phyloP scores from a whole-genome alignment of 2,888 invertebrate species.

The Nephrotoma guestfalica region DNA sequence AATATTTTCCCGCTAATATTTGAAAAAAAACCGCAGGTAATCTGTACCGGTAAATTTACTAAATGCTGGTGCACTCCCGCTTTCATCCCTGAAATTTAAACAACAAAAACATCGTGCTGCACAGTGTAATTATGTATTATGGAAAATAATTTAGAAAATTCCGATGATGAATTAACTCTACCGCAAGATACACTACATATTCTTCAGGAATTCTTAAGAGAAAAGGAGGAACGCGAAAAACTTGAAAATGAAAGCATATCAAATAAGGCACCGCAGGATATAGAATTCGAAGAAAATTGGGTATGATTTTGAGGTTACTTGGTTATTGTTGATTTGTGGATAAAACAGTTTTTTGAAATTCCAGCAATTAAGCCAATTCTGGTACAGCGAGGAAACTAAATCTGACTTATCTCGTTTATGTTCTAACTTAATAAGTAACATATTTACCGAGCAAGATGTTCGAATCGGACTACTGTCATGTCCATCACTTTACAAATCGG shows the following conservation, averaged over 20 bases:
- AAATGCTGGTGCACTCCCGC: neutral
- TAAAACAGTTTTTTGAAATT: constrained; percentile 18
- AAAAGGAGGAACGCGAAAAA: neutral
- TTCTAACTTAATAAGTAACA: constrained; percentile 35
- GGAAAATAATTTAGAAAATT: constrained; percentile 17
- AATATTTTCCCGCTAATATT: no score
- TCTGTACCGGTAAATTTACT: no score
- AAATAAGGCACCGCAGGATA: constrained; percentile 25
- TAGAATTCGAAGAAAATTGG: constrained; percentile 66
- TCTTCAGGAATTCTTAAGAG: neutral
- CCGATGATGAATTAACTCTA: constrained; percentile 25
- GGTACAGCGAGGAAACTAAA: constrained; percentile 80
- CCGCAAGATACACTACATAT: neutral
- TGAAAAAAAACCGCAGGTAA: no score
- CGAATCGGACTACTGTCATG: constrained; percentile 65
- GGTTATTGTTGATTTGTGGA: neutral
- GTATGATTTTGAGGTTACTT: constrained; percentile 31
- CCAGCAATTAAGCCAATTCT: constrained; percentile 95
- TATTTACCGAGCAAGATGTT: constrained; percentile 28
- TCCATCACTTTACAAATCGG: constrained; percentile 64
- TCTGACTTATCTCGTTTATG: constrained; percentile 52
- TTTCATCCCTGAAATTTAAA: neutral
- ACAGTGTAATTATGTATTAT: neutral
- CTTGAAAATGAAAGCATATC: neutral
- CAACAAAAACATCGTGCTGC: neutral